A percentile compares a stretch with the other conserved stretches of the same genome.
Conservation (phyloP, 2,113 vertebrate species). For the Etia nguti region DNA sequence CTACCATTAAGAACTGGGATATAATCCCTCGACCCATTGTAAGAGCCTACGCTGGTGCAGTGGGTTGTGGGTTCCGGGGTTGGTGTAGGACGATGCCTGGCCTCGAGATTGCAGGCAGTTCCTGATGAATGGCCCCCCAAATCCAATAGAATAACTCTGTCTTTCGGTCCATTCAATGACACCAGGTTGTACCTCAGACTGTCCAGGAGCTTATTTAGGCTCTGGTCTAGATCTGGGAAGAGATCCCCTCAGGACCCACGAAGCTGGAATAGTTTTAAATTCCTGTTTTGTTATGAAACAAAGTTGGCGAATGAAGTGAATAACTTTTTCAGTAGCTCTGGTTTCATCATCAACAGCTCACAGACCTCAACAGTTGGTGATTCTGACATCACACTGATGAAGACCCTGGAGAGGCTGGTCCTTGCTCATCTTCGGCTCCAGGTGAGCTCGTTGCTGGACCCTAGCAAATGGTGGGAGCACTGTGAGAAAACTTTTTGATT, state of each 20-base stretch:
- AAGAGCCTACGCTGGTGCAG: background rate
- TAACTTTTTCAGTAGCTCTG: background rate
- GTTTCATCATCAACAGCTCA: background rate
- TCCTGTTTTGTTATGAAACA: background rate
- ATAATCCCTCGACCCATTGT: background rate
- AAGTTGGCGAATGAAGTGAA: background rate
- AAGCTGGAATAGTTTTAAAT: background rate
- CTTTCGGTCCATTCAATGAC: background rate
- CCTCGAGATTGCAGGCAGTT: background rate
- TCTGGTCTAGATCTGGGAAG: background rate
- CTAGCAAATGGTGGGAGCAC: too few species aligned
- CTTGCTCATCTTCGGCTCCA: background rate
- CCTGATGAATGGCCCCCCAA: background rate
- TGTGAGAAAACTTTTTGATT: too few species aligned
- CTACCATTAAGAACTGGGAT: background rate
- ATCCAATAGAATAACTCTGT: background rate
- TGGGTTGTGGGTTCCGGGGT: background rate
- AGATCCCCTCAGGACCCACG: background rate
- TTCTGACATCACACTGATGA: background rate
- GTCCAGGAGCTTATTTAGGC: background rate
- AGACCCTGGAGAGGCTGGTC: background rate
- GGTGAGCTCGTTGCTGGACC: background rate
- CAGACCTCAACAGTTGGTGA: background rate
- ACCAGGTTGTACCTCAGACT: background rate
- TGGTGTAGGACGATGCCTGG: background rate